phyloP scores from a whole-genome alignment of 1,140 invertebrate species.

The Ostrea denselamellosa region DNA sequence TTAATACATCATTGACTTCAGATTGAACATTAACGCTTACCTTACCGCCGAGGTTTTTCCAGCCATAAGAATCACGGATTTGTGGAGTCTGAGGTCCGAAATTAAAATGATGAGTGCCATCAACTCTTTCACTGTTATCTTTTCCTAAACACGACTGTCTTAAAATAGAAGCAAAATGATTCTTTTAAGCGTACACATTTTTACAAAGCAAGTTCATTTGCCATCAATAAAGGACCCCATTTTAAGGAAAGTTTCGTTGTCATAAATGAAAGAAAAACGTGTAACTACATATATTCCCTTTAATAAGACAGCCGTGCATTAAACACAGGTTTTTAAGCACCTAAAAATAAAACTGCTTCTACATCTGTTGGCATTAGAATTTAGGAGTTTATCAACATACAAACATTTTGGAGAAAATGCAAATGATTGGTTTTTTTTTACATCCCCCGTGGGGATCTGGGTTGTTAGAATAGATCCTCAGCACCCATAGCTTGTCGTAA shows the following conservation, averaged over 20 bases:
- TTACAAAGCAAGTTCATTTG: background rate
- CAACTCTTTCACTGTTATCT: background rate
- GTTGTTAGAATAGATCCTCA: no score
- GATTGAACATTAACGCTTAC: background rate
- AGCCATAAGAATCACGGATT: background rate
- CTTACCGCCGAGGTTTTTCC: background rate
- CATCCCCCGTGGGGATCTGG: no score
- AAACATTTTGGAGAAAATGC: no score
- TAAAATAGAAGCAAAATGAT: background rate
- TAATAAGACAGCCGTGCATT: background rate
- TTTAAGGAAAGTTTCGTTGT: background rate
- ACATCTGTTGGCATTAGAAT: no score
- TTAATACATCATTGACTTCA: no score
- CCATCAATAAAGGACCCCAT: background rate
- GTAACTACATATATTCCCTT: background rate
- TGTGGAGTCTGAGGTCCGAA: background rate
- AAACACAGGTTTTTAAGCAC: background rate
- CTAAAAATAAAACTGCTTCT: no score
- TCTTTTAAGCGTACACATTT: background rate
- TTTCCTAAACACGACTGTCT: background rate
- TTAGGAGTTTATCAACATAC: no score
- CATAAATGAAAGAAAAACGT: background rate
- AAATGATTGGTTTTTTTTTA: no score
- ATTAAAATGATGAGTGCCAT: background rate
- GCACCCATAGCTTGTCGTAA: no score